A percentile compares a stretch with the other conserved stretches of the same genome.
Conservation (phyloP, 1,140 invertebrate species). For the Melanaphis sacchari region DNA sequence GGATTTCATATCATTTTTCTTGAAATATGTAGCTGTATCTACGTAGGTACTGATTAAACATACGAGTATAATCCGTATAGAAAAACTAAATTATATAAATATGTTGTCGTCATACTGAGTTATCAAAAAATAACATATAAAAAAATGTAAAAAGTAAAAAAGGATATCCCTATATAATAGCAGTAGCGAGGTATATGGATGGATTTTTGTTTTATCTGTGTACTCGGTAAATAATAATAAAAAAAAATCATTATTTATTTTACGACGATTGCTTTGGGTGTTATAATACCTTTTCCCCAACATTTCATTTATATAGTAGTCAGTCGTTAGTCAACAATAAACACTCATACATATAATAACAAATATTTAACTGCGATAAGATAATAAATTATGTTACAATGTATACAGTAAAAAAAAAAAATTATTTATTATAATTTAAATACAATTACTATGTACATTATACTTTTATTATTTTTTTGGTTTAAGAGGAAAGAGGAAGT, state of each 20-base stretch:
- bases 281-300: constrained; percentile 38
- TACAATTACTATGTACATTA: neutral
- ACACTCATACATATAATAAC: constrained; percentile 29
- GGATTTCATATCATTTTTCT: neutral
- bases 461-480: neutral
- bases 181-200: constrained; percentile 32
- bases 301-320: constrained; percentile 43
- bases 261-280: constrained; percentile 38
- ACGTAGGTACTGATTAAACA: neutral
- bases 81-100: neutral
- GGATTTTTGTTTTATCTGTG: constrained; percentile 50
- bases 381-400: constrained; percentile 45
- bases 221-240: constrained; percentile 3
- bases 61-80: neutral
- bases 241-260: constrained; percentile 49
- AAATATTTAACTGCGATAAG: constrained; percentile 51
- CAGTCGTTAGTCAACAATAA: constrained; percentile 43
- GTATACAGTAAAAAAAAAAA: constrained; percentile 7
- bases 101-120: neutral
- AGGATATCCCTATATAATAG: constrained; percentile 24
- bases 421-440: constrained; percentile 37
- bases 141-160: constrained; percentile 27
- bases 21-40: neutral
- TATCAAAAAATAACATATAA: constrained; percentile 48
- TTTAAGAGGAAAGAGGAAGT: neutral